These are phyloP conservation scores for Phenganax marumi DNA, from an alignment of 92 coral and sea anemone species.

Conservation along the genomic window DNA sequence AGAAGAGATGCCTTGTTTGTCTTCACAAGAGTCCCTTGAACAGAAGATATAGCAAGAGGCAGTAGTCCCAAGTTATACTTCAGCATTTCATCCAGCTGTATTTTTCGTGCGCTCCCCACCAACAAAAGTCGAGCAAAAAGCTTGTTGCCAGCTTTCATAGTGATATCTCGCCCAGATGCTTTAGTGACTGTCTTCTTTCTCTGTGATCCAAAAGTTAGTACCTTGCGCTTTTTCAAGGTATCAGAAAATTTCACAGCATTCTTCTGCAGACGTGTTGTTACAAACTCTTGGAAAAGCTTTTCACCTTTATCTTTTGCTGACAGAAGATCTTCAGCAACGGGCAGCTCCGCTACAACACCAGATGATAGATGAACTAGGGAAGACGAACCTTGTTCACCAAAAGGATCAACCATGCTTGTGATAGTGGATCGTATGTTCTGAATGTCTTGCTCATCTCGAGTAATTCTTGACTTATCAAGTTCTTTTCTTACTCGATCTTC, in stretches of 20 bases:
- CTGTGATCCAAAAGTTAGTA: neutral
- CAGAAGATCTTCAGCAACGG: conserved; percentile 13
- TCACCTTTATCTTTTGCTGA: conserved; percentile 29
- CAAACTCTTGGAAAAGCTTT: conserved; percentile 28
- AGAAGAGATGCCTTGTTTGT: conserved; percentile 33
- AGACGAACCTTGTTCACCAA: neutral
- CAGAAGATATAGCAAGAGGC: conserved; percentile 19
- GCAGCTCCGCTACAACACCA: conserved; percentile 13
- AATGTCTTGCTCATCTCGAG: conserved; percentile 50
- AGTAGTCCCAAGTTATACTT: conserved; percentile 39
- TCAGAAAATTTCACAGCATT: conserved; percentile 33
- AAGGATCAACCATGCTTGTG: conserved; percentile 8
- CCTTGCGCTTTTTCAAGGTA: conserved; percentile 20
- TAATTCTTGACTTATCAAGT: conserved; percentile 44
- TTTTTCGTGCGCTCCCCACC: conserved; percentile 31
- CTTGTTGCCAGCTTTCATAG: conserved; percentile 54
- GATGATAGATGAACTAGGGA: conserved; percentile 30
- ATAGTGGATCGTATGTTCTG: neutral
- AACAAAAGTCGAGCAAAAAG: conserved; percentile 37
- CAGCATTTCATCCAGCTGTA: conserved; percentile 37
- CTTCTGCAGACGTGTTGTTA: conserved; percentile 16
- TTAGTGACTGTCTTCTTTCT: conserved; percentile 25
- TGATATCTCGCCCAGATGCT: conserved; percentile 28
- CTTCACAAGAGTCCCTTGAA: conserved; percentile 36
- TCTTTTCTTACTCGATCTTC: conserved; percentile 20